Evolutionary conservation across 2,113 vertebrate species (phyloP).

Genomic region (Mandrillus leucophaeus): DNA sequence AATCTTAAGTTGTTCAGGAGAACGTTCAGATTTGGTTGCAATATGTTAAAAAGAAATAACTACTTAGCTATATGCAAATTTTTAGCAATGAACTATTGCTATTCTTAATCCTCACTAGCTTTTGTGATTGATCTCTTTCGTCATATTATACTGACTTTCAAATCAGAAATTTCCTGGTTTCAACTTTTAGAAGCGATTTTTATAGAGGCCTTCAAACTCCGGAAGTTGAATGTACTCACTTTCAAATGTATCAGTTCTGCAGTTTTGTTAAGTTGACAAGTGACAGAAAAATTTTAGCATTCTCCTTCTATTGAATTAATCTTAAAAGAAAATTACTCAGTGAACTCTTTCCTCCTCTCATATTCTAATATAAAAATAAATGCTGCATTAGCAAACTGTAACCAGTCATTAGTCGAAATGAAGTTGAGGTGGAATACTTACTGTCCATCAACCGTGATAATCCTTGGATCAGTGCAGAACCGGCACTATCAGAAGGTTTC

Average conservation of each 20-base stretch:
- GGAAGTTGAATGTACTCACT: neutral
- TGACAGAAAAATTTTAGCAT: constrained; percentile 50
- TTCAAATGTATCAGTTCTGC: constrained; percentile 47
- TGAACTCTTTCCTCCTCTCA: constrained; percentile 21
- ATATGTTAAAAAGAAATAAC: neutral
- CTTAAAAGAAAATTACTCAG: constrained; percentile 61
- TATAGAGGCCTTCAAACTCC: neutral
- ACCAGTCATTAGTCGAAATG: constrained; percentile 71
- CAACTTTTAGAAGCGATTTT: neutral
- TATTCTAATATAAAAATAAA: constrained; percentile 69
- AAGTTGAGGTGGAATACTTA: constrained; percentile 77
- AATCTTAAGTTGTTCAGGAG: neutral
- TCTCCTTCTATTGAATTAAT: constrained; percentile 68
- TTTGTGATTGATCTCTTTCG: neutral
- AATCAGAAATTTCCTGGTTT: neutral
- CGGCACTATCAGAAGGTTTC: constrained; percentile 88
- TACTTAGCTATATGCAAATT: neutral
- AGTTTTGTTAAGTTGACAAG: constrained; percentile 53
- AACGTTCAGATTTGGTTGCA: neutral
- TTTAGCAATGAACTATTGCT: neutral
- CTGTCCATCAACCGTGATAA: constrained; percentile 89
- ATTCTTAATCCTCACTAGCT: neutral
- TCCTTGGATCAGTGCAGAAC: constrained; percentile 88
- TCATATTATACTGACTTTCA: neutral
- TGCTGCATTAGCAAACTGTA: constrained; percentile 61